Evolutionary conservation across 2,797 vertebrate species (phyloP).

Genomic region (Myiotriccus ornatus): DNA sequence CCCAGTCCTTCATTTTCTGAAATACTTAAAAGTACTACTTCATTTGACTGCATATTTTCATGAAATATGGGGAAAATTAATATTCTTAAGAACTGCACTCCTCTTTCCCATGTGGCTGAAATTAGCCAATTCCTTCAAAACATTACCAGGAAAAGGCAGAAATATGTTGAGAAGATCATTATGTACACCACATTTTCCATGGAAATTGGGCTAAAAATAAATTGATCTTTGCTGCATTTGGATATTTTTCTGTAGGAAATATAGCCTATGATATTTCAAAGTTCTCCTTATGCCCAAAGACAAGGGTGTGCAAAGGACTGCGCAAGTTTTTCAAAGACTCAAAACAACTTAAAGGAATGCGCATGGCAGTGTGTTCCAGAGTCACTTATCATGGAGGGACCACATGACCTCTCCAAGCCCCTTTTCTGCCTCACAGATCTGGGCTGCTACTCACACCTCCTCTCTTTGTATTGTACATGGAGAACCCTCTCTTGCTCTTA

Average conservation of each 20-base stretch:
- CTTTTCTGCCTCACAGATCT: neutral
- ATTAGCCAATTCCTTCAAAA: neutral
- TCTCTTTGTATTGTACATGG: neutral
- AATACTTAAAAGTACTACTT: neutral
- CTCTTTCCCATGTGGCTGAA: neutral
- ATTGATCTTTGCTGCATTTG: neutral
- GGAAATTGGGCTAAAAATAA: neutral
- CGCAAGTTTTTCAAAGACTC: neutral
- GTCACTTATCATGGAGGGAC: neutral
- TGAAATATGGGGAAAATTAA: neutral
- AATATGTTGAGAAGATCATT: neutral
- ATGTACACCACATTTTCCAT: accelerated
- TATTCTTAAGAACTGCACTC: neutral
- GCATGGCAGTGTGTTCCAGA: neutral
- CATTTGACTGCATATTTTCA: neutral
- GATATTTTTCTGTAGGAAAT: neutral
- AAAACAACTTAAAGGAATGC: too few species aligned
- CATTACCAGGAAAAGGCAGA: neutral
- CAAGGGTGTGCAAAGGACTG: neutral
- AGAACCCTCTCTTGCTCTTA: neutral
- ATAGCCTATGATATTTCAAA: neutral
- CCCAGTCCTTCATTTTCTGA: neutral
- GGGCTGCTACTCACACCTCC: neutral
- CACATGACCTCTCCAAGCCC: neutral
- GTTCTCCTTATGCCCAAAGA: neutral